Base-by-base conservation (phyloP, 2,888 invertebrate genomes). In the Timandra comae region DNA sequence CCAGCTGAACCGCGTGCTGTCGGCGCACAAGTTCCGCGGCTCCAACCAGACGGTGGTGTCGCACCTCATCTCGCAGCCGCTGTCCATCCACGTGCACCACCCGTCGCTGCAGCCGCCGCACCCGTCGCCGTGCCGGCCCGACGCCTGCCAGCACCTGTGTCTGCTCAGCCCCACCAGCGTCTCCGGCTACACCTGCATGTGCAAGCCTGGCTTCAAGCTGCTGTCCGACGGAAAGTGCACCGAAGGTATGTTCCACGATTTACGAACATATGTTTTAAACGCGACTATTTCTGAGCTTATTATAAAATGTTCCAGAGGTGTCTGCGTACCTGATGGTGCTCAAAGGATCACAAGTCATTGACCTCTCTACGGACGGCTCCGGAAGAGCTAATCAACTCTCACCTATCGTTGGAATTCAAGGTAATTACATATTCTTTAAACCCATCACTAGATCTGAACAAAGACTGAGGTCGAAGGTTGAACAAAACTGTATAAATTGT, bases 61-160 rank as follows among this genome's bases (percentile, higher is more conserved):
- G 0, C 97, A 98, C 70, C 84, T 97, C 34, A 97, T 98, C 47
- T 95, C 96, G 2, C 97, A 98, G 74, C 98, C 98, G 0, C 86
- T 98, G 3, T 97, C 97, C 5, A 95, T 99, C 42, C 96, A 96
- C 60, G 97, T 98, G 0, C 95, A 97, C 54, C 99, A 99, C 75
- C 95, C 97, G 0, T 94, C 96, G 0, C 82, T 98, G 29, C 99
- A 99, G 72, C 98, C 98, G 0, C 78, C 88, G 39, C 87, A 90
- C 8, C 75, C 88, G 0, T 92, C 92, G 45, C 97, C 98, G 0
- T 99, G 99, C 72, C 82, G 72, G 7, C 40, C 41, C 7, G 71
- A 53, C 24, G 33, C 72, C 1, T 99, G 99, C 62, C 92, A 93
- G 52, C 98, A 99, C 63, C 85, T 99, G 2, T 99, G 99, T 67